Evolutionary conservation across 92 coral and sea anemone species (phyloP).

Genomic region (Phymanthus crucifer): DNA sequence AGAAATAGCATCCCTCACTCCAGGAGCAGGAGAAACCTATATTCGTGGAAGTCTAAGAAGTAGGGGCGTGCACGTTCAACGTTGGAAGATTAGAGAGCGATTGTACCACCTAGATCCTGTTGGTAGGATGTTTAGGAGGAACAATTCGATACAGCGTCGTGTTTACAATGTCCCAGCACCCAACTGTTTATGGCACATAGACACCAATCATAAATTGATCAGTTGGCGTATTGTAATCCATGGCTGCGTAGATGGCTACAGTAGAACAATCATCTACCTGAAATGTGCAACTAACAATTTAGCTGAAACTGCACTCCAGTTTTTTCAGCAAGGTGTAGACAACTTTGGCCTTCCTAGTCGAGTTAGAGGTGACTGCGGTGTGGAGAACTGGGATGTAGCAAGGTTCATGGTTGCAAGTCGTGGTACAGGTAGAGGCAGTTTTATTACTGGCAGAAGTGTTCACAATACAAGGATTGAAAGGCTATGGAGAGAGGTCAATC

Average conservation of each 20-base stretch:
- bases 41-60: slow-evolving; percentile 53
- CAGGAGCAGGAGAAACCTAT: slow-evolving; percentile 59
- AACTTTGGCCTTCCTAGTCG: slow-evolving; percentile 55
- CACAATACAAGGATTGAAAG: slow-evolving; percentile 63
- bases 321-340: slow-evolving; percentile 45
- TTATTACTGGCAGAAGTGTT: slow-evolving; percentile 63
- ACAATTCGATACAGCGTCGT: slow-evolving; percentile 28
- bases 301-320: slow-evolving; percentile 33
- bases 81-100: slow-evolving; percentile 48
- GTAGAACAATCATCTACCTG: slow-evolving; percentile 35
- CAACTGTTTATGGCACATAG: slow-evolving; percentile 56
- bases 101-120: slow-evolving; percentile 36
- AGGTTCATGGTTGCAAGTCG: slow-evolving; percentile 54
- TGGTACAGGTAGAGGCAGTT: slow-evolving; percentile 57
- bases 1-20: slow-evolving; percentile 49
- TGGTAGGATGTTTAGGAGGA: slow-evolving; percentile 42
- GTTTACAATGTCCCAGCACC: slow-evolving; percentile 54
- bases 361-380: slow-evolving; percentile 61
- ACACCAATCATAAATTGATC: slow-evolving; percentile 39
- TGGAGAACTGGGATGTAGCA: slow-evolving; percentile 53
- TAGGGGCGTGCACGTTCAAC: slow-evolving; percentile 34
- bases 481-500: slow-evolving; percentile 63
- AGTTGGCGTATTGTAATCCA: slow-evolving; percentile 41
- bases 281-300: slow-evolving; percentile 40
- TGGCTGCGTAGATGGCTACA: slow-evolving; percentile 43